phyloP scores from a whole-genome alignment of 2,797 vertebrate species.

The Anguilla marmorata region DNA sequence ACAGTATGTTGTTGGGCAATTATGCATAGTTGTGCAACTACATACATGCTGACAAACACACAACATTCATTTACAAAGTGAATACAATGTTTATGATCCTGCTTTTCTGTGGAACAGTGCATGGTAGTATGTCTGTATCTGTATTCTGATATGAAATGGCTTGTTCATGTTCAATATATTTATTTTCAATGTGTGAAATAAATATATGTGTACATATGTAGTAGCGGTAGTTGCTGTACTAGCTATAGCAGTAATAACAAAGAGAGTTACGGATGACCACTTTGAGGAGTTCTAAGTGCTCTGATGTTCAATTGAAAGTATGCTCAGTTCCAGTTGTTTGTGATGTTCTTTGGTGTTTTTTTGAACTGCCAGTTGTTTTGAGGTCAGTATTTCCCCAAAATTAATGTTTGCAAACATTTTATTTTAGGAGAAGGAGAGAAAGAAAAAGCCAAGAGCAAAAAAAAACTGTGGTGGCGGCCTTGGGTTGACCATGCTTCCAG shows the following conservation, averaged over 20 bases:
- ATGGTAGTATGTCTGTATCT: background rate
- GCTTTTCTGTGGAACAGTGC: background rate
- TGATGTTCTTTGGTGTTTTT: background rate
- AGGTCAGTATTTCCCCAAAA: constrained; percentile 48
- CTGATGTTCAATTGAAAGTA: background rate
- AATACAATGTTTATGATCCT: background rate
- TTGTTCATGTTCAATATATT: background rate
- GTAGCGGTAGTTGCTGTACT: background rate
- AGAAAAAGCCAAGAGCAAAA: constrained; percentile 83
- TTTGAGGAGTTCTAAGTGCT: background rate
- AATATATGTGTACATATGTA: background rate
- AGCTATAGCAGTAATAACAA: background rate
- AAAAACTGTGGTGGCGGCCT: constrained; percentile 94
- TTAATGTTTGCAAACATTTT: constrained; percentile 82
- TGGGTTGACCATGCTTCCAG: constrained; percentile 98
- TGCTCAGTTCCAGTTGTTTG: background rate
- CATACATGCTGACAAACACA: background rate
- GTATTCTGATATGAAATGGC: background rate
- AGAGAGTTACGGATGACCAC: background rate
- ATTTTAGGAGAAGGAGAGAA: constrained; percentile 84
- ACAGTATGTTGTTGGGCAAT: background rate
- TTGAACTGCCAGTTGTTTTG: background rate
- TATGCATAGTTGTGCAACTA: background rate
- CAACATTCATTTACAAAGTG: background rate
- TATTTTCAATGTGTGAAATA: background rate